A percentile compares a stretch with the other conserved stretches of the same genome.
These are phyloP conservation scores for Physella acuta DNA, from an alignment of 1,140 invertebrate genomes.

Conservation along the genomic window DNA sequence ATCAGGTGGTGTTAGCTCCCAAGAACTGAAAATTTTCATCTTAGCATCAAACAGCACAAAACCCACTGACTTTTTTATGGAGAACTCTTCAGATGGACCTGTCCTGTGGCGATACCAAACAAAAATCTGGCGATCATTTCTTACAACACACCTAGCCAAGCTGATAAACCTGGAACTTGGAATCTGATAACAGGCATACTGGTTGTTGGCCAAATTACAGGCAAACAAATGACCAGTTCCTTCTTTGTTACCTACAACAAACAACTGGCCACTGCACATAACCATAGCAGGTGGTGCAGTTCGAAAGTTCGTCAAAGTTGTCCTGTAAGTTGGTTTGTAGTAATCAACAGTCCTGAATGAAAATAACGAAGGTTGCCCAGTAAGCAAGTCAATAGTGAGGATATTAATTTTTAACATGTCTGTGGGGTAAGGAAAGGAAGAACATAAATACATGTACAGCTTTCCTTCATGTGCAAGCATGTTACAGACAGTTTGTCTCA, in stretches of 20 bases:
- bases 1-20: constrained; percentile 49
- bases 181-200: constrained; percentile 55
- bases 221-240: constrained; percentile 54
- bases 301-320: constrained; percentile 51
- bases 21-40: constrained; percentile 48
- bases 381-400: constrained; percentile 48
- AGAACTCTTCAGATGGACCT: constrained; percentile 56
- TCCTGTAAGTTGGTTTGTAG: constrained; percentile 53
- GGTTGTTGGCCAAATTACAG: constrained; percentile 49
- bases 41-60: constrained; percentile 57
- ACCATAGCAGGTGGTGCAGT: constrained; percentile 53
- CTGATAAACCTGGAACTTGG: constrained; percentile 54
- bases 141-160: constrained; percentile 47
- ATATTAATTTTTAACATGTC: constrained; percentile 56
- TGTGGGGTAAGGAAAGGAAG: constrained; percentile 55
- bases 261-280: constrained; percentile 48
- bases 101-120: constrained; percentile 55
- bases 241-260: constrained; percentile 53
- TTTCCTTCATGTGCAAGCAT: constrained; percentile 46
- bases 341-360: constrained; percentile 52
- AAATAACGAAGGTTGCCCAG: constrained; percentile 45
- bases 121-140: constrained; percentile 49
- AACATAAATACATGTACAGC: constrained; percentile 54
- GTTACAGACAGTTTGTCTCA: constrained; percentile 51
- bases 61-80: constrained; percentile 55